A percentile compares a stretch with the other conserved stretches of the same genome.
These are phyloP conservation scores for Malacoraja senta DNA, from an alignment of 2,797 vertebrate species.

Conservation along the genomic window DNA sequence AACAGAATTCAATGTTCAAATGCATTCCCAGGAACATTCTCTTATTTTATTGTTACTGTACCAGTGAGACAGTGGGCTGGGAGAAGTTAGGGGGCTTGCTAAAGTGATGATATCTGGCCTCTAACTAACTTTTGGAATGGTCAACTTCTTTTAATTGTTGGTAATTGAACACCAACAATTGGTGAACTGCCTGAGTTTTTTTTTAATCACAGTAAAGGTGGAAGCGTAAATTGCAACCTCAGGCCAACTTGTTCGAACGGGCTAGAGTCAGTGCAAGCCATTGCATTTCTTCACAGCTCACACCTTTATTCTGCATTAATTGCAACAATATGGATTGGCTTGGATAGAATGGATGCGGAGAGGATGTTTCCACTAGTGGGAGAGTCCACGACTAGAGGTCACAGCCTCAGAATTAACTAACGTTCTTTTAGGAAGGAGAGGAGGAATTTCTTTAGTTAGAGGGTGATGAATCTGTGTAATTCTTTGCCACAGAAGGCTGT, in stretches of 20 bases:
- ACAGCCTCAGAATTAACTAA: no score
- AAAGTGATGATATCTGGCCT: neutral
- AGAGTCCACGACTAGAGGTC: no score
- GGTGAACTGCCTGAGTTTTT: neutral
- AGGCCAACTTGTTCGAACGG: neutral
- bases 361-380: no score
- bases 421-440: no score
- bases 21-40: constrained; percentile 28
- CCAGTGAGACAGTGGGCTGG: neutral
- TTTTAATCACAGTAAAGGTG: neutral
- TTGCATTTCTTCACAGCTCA: constrained; percentile 9
- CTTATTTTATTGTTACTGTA: constrained; percentile 28
- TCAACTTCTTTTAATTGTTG: constrained; percentile 21
- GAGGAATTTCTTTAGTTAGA: no score
- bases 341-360: no score
- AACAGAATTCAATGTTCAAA: constrained; percentile 30
- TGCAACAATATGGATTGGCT: no score
- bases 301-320: neutral
- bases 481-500: no score
- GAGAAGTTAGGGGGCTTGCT: neutral
- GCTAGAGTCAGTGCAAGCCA: neutral
- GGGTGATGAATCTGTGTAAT: no score
- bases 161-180: neutral
- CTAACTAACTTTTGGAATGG: neutral
- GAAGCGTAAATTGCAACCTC: neutral